These are phyloP conservation scores for Prunella himalayana DNA, from an alignment of 2,113 vertebrate genomes.

Conservation along the genomic window DNA sequence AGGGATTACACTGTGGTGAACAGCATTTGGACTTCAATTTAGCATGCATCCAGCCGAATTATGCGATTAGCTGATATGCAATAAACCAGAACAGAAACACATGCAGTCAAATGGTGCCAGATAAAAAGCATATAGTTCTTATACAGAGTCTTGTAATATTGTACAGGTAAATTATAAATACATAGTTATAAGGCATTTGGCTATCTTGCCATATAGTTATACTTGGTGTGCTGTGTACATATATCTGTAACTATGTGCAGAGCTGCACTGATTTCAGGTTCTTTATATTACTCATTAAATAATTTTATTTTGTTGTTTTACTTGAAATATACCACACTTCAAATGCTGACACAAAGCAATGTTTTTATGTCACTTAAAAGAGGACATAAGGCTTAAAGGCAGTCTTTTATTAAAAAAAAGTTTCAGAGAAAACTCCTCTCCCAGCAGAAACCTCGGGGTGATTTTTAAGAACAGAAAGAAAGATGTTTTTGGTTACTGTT, in stretches of 20 bases:
- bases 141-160: background rate
- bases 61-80: conserved; percentile 67
- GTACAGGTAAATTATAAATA: background rate
- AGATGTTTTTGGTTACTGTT: background rate
- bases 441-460: background rate
- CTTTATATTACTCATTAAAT: background rate
- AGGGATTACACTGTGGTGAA: conserved; percentile 51
- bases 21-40: conserved; percentile 67
- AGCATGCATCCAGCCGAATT: conserved; percentile 66
- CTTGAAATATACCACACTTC: background rate
- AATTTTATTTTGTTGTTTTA: background rate
- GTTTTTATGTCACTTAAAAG: background rate
- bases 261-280: background rate
- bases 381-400: background rate
- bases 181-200: background rate
- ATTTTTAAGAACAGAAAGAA: background rate
- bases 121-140: conserved; percentile 8
- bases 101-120: conserved; percentile 40
- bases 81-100: conserved; percentile 69
- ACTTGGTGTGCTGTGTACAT: background rate
- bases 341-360: background rate
- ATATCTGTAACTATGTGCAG: background rate
- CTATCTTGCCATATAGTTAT: background rate
- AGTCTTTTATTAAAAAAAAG: background rate
- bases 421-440: background rate